Evolutionary conservation across 2,888 invertebrate species (phyloP).

Genomic region (Crocallis elinguaria): DNA sequence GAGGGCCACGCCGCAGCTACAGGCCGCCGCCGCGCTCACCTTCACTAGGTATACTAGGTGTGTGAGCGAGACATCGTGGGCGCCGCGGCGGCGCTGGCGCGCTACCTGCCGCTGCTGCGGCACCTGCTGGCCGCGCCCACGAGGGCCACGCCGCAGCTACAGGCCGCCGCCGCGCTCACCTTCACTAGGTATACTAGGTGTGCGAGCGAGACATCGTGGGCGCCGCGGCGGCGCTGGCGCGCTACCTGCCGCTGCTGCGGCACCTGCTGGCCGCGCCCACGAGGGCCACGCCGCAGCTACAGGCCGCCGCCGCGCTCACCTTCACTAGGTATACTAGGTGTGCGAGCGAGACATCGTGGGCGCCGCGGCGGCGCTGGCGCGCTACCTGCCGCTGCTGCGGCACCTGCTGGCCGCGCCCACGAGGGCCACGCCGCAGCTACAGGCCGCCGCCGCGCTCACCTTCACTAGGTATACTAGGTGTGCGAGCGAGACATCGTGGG

Average conservation of each 20-base stretch:
- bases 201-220: neutral
- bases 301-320: neutral
- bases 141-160: conserved; percentile 86
- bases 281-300: neutral
- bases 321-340: neutral
- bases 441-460: neutral
- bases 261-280: neutral
- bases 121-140: conserved; percentile 85
- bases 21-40: conserved; percentile 89
- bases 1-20: conserved; percentile 54
- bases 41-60: conserved; percentile 86
- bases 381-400: neutral
- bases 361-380: neutral
- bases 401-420: neutral
- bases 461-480: neutral
- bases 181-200: conserved; percentile 78
- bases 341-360: neutral
- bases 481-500: too few species aligned
- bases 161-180: conserved; percentile 90
- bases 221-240: neutral
- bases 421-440: neutral
- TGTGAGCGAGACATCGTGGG: conserved; percentile 87
- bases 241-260: conserved; percentile 38
- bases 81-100: conserved; percentile 78
- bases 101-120: conserved; percentile 82